Evolutionary conservation across 2,888 invertebrate genomes (phyloP).

Genomic region (Folsomia candida): DNA sequence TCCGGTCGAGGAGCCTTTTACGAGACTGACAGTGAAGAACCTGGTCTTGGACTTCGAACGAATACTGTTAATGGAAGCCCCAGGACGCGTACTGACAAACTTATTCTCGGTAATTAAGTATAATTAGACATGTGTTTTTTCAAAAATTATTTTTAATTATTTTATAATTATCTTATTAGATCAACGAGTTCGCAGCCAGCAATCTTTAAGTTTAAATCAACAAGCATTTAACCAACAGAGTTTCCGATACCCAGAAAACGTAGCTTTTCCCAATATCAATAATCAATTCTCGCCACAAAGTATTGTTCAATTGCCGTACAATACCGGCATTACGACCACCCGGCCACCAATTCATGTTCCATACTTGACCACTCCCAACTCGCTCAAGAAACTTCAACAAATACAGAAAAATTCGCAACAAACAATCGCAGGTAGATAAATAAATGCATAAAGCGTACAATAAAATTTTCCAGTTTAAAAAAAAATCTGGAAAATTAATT

Average conservation of each 20-base stretch:
- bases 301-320: neutral
- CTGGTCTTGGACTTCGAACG: slow-evolving; percentile 6
- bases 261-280: slow-evolving; percentile 1
- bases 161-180: neutral
- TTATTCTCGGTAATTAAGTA: slow-evolving; percentile 15
- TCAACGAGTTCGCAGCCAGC: neutral
- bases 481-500: neutral
- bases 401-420: neutral
- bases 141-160: neutral
- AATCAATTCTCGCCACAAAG: neutral
- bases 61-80: neutral
- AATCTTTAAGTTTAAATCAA: neutral
- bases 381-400: neutral
- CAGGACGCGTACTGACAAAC: neutral
- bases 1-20: neutral
- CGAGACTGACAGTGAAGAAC: neutral
- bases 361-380: neutral
- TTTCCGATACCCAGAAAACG: neutral
- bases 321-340: neutral
- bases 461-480: too few species aligned
- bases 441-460: neutral
- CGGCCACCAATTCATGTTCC: slow-evolving; percentile 10
- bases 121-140: neutral
- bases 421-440: neutral
- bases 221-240: neutral